Conservation (phyloP, 2,113 vertebrate genomes). For the Acrocephalus kingi region DNA sequence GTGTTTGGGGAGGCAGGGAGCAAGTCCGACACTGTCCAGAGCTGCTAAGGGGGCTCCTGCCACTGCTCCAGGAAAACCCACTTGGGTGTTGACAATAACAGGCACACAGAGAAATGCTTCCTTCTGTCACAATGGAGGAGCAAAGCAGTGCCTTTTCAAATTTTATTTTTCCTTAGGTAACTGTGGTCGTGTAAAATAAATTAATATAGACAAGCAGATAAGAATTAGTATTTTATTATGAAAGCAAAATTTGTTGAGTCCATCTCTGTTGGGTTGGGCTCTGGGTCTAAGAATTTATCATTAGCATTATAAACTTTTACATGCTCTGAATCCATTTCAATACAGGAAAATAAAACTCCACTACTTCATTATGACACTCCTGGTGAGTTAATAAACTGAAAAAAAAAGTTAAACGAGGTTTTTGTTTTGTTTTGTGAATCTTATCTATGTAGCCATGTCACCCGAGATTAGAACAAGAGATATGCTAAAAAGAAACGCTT, state of each 20-base stretch:
- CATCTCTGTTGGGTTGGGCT: not conserved
- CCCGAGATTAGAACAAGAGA: constrained; percentile 81
- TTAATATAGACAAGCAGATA: not conserved
- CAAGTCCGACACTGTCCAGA: not conserved
- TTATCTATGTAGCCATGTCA: constrained; percentile 75
- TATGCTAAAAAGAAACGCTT: constrained; percentile 85
- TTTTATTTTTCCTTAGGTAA: not conserved
- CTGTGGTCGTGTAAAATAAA: not conserved
- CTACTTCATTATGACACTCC: constrained; percentile 25
- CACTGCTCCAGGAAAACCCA: not conserved
- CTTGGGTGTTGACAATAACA: not conserved
- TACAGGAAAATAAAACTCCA: not conserved
- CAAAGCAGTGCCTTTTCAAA: not conserved
- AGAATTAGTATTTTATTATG: not conserved
- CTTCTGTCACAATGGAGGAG: not conserved
- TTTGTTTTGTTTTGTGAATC: constrained; percentile 68
- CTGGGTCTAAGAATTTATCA: constrained; percentile 17
- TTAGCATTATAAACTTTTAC: constrained; percentile 49
- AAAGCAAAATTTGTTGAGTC: not conserved
- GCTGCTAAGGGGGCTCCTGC: not conserved
- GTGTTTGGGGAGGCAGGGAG: not conserved
- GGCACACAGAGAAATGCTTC: not conserved
- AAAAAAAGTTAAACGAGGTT: constrained; percentile 63
- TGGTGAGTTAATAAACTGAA: constrained; percentile 58
- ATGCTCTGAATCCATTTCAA: not conserved